Conservation (phyloP, 2,888 invertebrate genomes). For the Syrphus vitripennis region DNA sequence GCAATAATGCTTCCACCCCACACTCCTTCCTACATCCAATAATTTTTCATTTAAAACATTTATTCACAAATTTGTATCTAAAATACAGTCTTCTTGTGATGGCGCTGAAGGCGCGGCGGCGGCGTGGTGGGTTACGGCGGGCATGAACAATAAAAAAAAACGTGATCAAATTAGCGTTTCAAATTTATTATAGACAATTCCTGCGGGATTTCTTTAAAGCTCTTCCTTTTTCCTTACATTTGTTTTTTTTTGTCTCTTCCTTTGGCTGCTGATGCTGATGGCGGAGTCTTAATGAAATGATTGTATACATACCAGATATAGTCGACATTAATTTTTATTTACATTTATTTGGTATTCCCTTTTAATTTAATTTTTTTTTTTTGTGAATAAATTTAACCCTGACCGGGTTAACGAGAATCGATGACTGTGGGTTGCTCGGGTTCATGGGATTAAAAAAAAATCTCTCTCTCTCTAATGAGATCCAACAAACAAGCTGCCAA, state of each 20-base stretch:
- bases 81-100: not conserved
- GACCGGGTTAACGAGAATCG: constrained; percentile 33
- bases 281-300: constrained; percentile 51
- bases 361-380: not conserved
- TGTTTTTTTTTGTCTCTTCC: not conserved
- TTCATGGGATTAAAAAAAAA: not conserved
- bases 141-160: not conserved
- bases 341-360: constrained; percentile 44
- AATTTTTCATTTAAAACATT: constrained; percentile 58
- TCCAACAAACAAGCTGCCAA: constrained; percentile 42
- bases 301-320: too few relatives aligned
- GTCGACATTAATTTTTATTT: constrained; percentile 57
- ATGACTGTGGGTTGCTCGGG: constrained; percentile 1
- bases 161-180: constrained; percentile 63
- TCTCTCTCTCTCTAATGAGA: constrained; percentile 26
- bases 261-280: not conserved
- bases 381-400: constrained; percentile 16
- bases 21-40: not conserved
- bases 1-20: constrained; percentile 3
- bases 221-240: not conserved
- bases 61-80: constrained; percentile 36
- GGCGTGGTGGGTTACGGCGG: not conserved
- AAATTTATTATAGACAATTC: constrained; percentile 49
- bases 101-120: too few relatives aligned
- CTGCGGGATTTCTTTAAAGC: constrained; percentile 4